Evolutionary conservation across 2,113 vertebrate species (phyloP).

Genomic region (Hepsetus odoe): DNA sequence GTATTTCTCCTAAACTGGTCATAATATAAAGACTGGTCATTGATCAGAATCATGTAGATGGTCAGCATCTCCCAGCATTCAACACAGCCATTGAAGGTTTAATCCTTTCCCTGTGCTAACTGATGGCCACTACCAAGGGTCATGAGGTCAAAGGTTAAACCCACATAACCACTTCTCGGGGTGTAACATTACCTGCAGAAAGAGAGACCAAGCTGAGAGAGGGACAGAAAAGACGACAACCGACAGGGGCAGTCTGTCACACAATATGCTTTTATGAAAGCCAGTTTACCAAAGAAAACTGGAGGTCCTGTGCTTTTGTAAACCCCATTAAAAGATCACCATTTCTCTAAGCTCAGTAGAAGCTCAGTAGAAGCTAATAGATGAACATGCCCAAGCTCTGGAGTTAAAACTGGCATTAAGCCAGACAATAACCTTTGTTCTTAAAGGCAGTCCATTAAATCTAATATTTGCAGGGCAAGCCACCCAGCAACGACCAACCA

Average conservation of each 20-base stretch:
- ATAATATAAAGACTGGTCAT: constrained; percentile 29
- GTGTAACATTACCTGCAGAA: constrained; percentile 71
- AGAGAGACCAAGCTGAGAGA: not conserved
- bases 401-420: constrained; percentile 6
- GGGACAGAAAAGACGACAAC: constrained; percentile 15
- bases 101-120: constrained; percentile 64
- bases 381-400: not conserved
- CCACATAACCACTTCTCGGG: constrained; percentile 72
- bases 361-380: not conserved
- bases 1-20: not conserved
- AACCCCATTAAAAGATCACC: not conserved
- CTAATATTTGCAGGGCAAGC: constrained; percentile 12
- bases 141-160: constrained; percentile 72
- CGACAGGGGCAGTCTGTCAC: no score
- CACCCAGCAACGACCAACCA: constrained; percentile 25
- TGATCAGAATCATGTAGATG: not conserved
- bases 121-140: constrained; percentile 68
- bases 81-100: constrained; percentile 64
- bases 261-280: not conserved
- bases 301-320: not conserved
- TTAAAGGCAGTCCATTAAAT: not conserved
- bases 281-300: not conserved
- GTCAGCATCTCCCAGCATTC: constrained; percentile 20
- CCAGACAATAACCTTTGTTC: constrained; percentile 2
- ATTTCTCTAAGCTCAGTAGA: not conserved